A percentile compares a stretch with the other conserved stretches of the same genome.
phyloP scores from a whole-genome alignment of 2,797 vertebrate species.

The Galaxias olidus region DNA sequence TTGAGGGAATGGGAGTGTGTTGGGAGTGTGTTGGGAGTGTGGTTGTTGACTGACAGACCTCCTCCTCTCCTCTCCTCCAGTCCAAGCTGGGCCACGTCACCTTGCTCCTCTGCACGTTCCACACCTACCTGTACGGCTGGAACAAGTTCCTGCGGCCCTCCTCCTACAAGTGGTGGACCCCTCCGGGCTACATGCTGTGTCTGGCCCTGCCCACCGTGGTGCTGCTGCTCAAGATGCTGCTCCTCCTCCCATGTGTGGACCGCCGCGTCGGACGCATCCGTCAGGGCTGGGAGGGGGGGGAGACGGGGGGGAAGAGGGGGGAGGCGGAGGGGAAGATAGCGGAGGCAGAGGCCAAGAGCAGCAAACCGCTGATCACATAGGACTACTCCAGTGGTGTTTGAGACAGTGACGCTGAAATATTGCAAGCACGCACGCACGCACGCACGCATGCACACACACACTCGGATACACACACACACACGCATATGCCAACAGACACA shows the following conservation, averaged over 20 bases:
- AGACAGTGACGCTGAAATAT: background rate
- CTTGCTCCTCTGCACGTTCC: conserved; percentile 83
- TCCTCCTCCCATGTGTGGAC: conserved; percentile 88
- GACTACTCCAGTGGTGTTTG: too few species aligned
- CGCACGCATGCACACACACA: background rate
- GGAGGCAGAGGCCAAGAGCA: conserved; percentile 6
- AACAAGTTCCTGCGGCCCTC: conserved; percentile 74
- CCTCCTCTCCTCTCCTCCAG: conserved; percentile 58
- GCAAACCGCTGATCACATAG: conserved; percentile 50
- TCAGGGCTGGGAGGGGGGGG: conserved; percentile 86
- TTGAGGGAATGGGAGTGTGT: background rate
- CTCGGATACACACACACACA: background rate
- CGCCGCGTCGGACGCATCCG: conserved; percentile 79
- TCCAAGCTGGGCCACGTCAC: conserved; percentile 90
- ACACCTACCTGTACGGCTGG: conserved; percentile 82
- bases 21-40: background rate
- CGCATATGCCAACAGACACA: conserved; percentile 2
- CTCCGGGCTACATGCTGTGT: conserved; percentile 77
- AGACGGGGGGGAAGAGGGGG: conserved; percentile 18
- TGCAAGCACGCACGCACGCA: background rate
- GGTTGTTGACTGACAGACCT: background rate
- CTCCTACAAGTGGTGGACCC: conserved; percentile 82
- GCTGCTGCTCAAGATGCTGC: conserved; percentile 81
- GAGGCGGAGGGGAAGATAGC: background rate
- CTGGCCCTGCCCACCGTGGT: conserved; percentile 83